Percentiles rank a stretch among this genome's conserved stretches.
Evolutionary conservation across 64 coral and sea anemone species (phyloP).

Genomic region (Hydrozoanthus tunicans): DNA sequence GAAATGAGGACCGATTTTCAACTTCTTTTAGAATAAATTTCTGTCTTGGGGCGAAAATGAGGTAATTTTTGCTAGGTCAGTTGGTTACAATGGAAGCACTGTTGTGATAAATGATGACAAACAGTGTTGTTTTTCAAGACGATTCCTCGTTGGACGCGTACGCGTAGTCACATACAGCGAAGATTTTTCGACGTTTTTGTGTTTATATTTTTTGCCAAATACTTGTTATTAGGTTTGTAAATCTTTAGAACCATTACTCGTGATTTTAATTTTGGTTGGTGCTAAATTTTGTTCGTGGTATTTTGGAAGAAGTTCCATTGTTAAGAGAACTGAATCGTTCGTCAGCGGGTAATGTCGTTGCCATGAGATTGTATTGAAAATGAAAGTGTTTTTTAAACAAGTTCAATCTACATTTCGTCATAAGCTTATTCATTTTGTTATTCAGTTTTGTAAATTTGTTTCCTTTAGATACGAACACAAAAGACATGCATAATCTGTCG

Average conservation of each 20-base stretch:
- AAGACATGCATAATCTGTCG: neutral
- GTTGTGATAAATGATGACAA: constrained; percentile 36
- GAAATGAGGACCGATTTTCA: neutral
- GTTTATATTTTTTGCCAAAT: neutral
- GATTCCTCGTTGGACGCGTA: neutral
- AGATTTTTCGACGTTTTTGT: too few relatives aligned
- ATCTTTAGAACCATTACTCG: neutral
- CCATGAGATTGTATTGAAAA: constrained; percentile 3
- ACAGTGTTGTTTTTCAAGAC: neutral
- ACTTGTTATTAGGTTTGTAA: neutral
- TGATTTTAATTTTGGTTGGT: constrained; percentile 6
- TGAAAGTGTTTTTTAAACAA: neutral
- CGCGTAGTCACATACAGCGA: too few relatives aligned
- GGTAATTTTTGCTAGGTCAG: constrained; percentile 15
- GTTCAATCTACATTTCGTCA: neutral
- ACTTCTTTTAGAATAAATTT: constrained; percentile 20
- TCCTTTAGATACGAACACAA: neutral
- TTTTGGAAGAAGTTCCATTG: neutral
- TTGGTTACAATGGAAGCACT: constrained; percentile 15
- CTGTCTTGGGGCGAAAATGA: constrained; percentile 36
- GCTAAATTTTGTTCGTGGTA: neutral
- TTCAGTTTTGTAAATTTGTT: neutral
- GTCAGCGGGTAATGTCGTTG: constrained; percentile 17
- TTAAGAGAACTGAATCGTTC: neutral
- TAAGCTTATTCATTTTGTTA: neutral